Conservation (phyloP, 2,888 invertebrate genomes). For the Rambutsinella grinnellia region DNA sequence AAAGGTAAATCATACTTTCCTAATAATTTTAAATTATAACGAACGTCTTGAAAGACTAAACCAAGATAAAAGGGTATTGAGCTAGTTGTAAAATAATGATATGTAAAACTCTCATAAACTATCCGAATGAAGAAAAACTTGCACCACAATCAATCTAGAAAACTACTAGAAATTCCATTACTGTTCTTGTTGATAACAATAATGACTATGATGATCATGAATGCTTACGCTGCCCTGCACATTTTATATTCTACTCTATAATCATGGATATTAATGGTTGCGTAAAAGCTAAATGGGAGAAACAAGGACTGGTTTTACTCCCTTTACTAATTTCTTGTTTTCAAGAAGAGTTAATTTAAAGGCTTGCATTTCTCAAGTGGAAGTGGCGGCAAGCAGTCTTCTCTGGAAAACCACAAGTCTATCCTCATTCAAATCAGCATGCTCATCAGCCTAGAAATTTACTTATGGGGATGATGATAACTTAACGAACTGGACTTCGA, state of each 20-base stretch:
- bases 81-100: too few species aligned
- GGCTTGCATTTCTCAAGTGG: conserved; percentile 26
- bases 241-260: conserved; percentile 10
- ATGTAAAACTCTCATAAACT: too few species aligned
- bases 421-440: conserved; percentile 13
- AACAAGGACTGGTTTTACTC: conserved; percentile 22
- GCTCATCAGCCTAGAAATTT: too few species aligned
- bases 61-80: too few species aligned
- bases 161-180: conserved; percentile 8
- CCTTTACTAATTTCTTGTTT: conserved; percentile 29
- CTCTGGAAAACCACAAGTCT: conserved; percentile 50
- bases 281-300: background rate
- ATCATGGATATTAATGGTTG: conserved; percentile 5
- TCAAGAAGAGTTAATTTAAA: conserved; percentile 41
- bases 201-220: conserved; percentile 26
- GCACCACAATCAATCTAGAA: background rate
- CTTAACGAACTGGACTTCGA: conserved; percentile 22
- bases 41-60: too few species aligned
- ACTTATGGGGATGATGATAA: conserved; percentile 18
- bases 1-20: too few species aligned
- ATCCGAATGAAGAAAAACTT: background rate
- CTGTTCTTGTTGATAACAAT: conserved; percentile 34
- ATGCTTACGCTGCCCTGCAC: background rate
- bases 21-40: too few species aligned
- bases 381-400: conserved; percentile 65